Percentiles rank a stretch among this genome's conserved stretches.
phyloP scores from a whole-genome alignment of 2,797 vertebrate species.

The Melanotaenia trifasciata region DNA sequence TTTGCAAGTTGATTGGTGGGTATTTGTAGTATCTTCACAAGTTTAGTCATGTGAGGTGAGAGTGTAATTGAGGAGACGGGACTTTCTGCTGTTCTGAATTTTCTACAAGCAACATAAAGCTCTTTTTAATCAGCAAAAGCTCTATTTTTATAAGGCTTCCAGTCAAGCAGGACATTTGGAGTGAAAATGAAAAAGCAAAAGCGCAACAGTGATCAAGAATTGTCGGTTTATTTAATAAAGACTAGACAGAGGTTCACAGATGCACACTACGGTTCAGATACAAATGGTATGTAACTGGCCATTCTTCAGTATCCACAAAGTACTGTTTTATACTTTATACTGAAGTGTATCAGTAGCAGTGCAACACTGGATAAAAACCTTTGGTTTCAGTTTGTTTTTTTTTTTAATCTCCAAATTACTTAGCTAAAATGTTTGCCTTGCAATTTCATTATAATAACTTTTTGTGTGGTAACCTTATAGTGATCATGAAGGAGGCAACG shows the following conservation, averaged over 20 bases:
- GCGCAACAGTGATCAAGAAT: neutral
- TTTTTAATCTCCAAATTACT: neutral
- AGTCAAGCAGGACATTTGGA: neutral
- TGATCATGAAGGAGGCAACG: constrained; percentile 96
- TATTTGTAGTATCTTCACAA: neutral
- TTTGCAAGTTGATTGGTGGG: neutral
- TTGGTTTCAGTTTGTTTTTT: neutral
- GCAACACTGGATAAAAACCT: neutral
- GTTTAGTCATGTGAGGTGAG: neutral
- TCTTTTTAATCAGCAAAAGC: neutral
- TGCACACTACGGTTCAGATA: neutral
- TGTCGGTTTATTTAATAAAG: neutral
- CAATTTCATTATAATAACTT: neutral
- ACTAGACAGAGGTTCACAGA: neutral
- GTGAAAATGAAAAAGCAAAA: neutral
- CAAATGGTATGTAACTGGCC: neutral
- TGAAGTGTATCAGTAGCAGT: neutral
- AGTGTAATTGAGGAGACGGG: neutral
- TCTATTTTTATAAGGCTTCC: constrained; percentile 3
- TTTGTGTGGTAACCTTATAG: constrained; percentile 68
- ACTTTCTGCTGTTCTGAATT: neutral
- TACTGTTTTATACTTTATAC: constrained; percentile 14
- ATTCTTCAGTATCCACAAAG: neutral
- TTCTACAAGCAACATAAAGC: neutral
- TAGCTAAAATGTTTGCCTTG: neutral